Base-by-base conservation (phyloP, 2,113 vertebrate species). In the Nicator chloris region DNA sequence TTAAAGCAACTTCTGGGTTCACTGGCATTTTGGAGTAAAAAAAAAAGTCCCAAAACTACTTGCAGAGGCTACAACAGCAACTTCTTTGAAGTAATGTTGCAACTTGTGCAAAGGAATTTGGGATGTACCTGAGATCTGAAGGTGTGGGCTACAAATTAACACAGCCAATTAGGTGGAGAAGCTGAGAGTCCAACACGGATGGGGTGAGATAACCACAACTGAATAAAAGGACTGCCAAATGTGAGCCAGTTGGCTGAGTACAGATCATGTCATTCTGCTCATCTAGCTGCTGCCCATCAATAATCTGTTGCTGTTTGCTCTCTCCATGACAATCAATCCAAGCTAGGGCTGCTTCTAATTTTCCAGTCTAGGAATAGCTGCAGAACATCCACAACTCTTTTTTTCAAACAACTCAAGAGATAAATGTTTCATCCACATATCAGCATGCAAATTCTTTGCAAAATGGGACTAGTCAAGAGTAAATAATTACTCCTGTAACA, bases 41-140 rank as follows among this genome's bases (percentile, higher is more conserved):
- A 93, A 89, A 89, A 96, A 95, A 92, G 92, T 82, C 90, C 83
- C 86, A 92, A 93, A 95, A 96, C 68, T 90, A 95, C 71, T 80
- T 92, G 72, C 64, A 94, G 59, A 91, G 90, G 56, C 86, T 96
- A 96, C 90, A 97, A 82, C 68, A 92, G 37, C 70, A 93, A 64
- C 35, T 95, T 93, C 91, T 97, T 96, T 97, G 96, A 97, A 97
- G 91, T 96, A 95, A 91, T 94, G 94, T 92, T 97, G 93, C 61
- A 96, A 95, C 91, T 95, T 95, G 88, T 91, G 91, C 53, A 56
- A 92, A 94, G 86, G 82, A 97, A 94, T 95, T 96, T 95, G 90
- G 93, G 93, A 94, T 95, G 87, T 81, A 96, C 92, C 86, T 77
- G 84, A 96, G 86, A 96, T 94, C 88, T 93, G 85, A 97, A 96